phyloP scores from a whole-genome alignment of 2,888 invertebrate genomes.

The Neoaliturus tenellus region DNA sequence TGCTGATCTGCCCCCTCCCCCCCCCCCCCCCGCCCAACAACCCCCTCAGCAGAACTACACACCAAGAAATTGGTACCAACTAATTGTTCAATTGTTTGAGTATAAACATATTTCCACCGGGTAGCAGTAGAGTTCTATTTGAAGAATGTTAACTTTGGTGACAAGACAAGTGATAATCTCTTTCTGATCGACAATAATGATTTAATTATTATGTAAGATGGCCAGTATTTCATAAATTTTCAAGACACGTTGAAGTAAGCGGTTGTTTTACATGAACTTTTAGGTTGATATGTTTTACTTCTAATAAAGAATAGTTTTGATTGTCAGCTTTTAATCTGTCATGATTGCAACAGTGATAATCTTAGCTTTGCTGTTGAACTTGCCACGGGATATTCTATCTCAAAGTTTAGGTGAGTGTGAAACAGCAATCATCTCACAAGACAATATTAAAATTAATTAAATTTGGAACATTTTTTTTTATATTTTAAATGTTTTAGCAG shows the following conservation, averaged over 20 bases:
- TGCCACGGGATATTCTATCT: not conserved
- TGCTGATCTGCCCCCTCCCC: too few relatives aligned
- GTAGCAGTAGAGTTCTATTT: too few relatives aligned
- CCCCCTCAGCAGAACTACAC: too few relatives aligned
- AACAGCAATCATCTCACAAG: not conserved
- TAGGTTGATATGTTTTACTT: not conserved
- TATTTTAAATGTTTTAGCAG: too few relatives aligned
- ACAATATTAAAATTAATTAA: too few relatives aligned
- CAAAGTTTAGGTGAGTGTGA: not conserved
- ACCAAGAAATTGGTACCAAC: too few relatives aligned
- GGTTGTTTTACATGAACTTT: not conserved
- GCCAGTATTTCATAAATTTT: not conserved
- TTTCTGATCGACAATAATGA: not conserved
- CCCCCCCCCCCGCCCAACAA: too few relatives aligned
- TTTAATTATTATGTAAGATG: not conserved
- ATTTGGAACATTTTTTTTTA: too few relatives aligned
- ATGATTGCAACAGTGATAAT: not conserved
- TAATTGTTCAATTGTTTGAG: too few relatives aligned
- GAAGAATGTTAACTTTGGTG: too few relatives aligned
- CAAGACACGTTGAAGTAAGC: not conserved
- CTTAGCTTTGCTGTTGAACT: not conserved
- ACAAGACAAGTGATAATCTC: not conserved
- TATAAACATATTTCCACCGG: too few relatives aligned
- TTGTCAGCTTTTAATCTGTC: not conserved
- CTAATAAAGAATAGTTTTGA: not conserved